These are phyloP conservation scores for Lordiphosa fenestrarum DNA, from an alignment of 2,888 invertebrate genomes.

Conservation along the genomic window DNA sequence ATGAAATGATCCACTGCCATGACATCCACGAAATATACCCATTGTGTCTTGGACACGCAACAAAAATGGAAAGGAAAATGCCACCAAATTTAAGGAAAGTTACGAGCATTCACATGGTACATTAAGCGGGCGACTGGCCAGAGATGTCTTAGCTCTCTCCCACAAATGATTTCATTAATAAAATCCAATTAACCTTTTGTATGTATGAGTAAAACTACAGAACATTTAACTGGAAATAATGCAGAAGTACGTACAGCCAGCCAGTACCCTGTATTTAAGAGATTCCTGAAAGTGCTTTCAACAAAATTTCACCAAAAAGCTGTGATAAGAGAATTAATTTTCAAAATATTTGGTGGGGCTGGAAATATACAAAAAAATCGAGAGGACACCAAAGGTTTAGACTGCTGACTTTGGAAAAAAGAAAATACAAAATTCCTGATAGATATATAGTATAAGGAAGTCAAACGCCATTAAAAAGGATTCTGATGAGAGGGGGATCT, in stretches of 20 bases:
- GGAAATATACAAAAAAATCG: too few relatives aligned
- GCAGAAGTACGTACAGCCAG: too few relatives aligned
- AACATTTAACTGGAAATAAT: slow-evolving; percentile 17
- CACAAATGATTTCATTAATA: slow-evolving; percentile 38
- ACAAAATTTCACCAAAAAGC: too few relatives aligned
- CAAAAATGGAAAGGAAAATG: slow-evolving; percentile 1
- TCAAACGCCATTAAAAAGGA: too few relatives aligned
- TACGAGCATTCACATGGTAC: slow-evolving; percentile 41
- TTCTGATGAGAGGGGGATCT: too few relatives aligned
- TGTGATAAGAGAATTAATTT: too few relatives aligned
- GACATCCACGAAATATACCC: neutral
- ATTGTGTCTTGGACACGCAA: too few relatives aligned
- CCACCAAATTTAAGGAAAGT: slow-evolving; percentile 7
- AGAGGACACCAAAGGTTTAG: too few relatives aligned
- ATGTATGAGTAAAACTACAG: slow-evolving; percentile 28
- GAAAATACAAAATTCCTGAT: too few relatives aligned
- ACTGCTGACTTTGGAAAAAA: too few relatives aligned
- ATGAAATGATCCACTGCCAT: slow-evolving; percentile 34
- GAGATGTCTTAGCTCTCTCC: slow-evolving; percentile 17
- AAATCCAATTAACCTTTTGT: slow-evolving; percentile 35
- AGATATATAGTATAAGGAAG: too few relatives aligned
- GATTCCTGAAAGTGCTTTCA: neutral
- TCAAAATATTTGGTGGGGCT: too few relatives aligned
- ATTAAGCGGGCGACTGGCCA: slow-evolving; percentile 22
- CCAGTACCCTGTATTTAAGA: slow-evolving; percentile 2